Evolutionary conservation across 2,888 invertebrate species (phyloP).

Genomic region (Endotricha flammealis): DNA sequence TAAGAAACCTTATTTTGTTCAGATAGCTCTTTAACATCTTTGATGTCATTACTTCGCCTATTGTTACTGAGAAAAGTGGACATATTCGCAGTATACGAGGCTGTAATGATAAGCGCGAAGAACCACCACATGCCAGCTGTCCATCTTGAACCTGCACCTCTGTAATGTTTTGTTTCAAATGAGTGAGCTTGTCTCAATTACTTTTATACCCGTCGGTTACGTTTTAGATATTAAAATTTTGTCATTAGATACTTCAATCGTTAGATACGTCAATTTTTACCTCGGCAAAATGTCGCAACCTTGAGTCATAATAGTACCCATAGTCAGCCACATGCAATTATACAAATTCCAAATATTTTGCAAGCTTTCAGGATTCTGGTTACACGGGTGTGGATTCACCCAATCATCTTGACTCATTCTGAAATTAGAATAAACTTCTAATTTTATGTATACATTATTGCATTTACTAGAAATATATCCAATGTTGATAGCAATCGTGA

Average conservation of each 20-base stretch:
- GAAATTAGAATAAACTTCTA: too few relatives aligned
- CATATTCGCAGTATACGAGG: constrained; percentile 86
- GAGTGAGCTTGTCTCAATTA: constrained; percentile 22
- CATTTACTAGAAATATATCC: too few relatives aligned
- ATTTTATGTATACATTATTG: too few relatives aligned
- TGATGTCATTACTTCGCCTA: constrained; percentile 88
- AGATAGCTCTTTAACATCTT: constrained; percentile 88
- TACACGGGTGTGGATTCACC: constrained; percentile 95
- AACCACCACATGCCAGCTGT: constrained; percentile 96
- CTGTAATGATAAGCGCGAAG: constrained; percentile 93
- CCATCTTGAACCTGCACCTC: constrained; percentile 93
- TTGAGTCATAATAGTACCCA: constrained; percentile 94
- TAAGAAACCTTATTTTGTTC: constrained; percentile 91
- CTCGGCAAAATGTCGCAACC: constrained; percentile 95
- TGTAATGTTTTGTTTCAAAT: too few relatives aligned
- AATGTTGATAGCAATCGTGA: too few relatives aligned
- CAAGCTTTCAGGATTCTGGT: constrained; percentile 87
- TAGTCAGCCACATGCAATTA: constrained; percentile 95
- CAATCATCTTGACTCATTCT: constrained; percentile 94
- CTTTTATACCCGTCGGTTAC: too few relatives aligned
- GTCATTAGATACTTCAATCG: too few relatives aligned
- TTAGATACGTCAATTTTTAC: constrained; percentile 64
- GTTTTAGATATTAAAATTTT: too few relatives aligned
- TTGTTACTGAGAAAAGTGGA: constrained; percentile 91
- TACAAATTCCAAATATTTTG: constrained; percentile 92